A percentile compares a stretch with the other conserved stretches of the same genome.
These are phyloP conservation scores for Andinoacara biseriatus DNA, from an alignment of 2,113 vertebrate genomes.

Conservation along the genomic window DNA sequence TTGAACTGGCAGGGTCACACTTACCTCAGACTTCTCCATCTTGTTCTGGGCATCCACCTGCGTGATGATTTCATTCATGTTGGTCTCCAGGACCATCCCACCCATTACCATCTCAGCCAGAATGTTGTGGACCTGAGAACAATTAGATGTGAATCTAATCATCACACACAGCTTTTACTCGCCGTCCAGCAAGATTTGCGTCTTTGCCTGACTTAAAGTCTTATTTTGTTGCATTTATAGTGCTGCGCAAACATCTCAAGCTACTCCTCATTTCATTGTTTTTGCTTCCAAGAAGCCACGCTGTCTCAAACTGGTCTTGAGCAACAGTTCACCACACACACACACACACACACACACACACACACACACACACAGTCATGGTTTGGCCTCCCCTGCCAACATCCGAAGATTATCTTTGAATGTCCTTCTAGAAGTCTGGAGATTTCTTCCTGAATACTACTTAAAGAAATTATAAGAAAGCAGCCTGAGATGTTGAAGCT, in stretches of 20 bases:
- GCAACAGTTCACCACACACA: too few relatives aligned
- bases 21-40: constrained; percentile 99
- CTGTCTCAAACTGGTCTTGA: not conserved
- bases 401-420: not conserved
- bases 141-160: not conserved
- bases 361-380: too few relatives aligned
- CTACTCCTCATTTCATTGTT: not conserved
- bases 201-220: too few relatives aligned
- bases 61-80: constrained; percentile 99
- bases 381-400: too few relatives aligned
- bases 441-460: not conserved
- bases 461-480: not conserved
- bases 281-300: too few relatives aligned
- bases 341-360: too few relatives aligned
- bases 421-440: not conserved
- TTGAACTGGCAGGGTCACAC: constrained; percentile 44
- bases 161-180: not conserved
- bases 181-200: too few relatives aligned
- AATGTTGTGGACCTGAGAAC: constrained; percentile 93
- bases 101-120: constrained; percentile 99
- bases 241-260: not conserved
- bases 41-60: constrained; percentile 98
- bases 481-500: not conserved
- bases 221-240: not conserved
- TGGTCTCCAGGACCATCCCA: constrained; percentile 98